These are phyloP conservation scores for Chrysodeixis includens DNA, from an alignment of 2,888 invertebrate genomes.

Conservation along the genomic window DNA sequence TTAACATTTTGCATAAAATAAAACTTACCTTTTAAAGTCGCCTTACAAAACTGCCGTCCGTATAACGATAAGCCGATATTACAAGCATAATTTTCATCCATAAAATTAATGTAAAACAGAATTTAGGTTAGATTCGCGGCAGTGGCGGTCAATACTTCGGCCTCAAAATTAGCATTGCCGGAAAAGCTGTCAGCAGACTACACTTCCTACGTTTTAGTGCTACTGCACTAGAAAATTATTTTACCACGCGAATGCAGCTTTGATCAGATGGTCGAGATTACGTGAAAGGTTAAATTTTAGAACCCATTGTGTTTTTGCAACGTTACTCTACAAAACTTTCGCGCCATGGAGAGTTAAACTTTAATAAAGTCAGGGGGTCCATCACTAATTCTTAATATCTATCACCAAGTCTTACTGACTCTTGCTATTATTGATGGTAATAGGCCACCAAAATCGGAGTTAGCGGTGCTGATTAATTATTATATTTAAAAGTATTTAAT, in stretches of 20 bases:
- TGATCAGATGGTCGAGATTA: conserved; percentile 3
- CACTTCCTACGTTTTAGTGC: conserved; percentile 13
- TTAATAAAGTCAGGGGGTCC: neutral
- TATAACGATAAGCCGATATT: conserved; percentile 10
- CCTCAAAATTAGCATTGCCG: conserved; percentile 26
- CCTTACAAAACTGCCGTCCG: neutral
- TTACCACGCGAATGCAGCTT: conserved; percentile 3
- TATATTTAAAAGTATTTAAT: too few relatives aligned
- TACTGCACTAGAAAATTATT: conserved; percentile 16
- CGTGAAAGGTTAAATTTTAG: neutral
- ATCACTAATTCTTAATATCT: too few relatives aligned
- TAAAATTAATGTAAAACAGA: conserved; percentile 28
- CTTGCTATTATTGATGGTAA: too few relatives aligned
- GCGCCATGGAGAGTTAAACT: neutral
- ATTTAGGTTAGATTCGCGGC: conserved; percentile 27
- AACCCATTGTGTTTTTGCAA: neutral
- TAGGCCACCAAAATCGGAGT: too few relatives aligned
- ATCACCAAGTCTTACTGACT: too few relatives aligned
- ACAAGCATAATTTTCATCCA: conserved; percentile 28
- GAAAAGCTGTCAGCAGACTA: conserved; percentile 20
- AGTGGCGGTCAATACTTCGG: conserved; percentile 15
- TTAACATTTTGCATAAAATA: neutral
- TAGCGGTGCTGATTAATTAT: too few relatives aligned
- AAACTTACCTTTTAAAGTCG: neutral
- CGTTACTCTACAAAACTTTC: neutral